Base-by-base conservation (phyloP, 2,113 vertebrate genomes). In the Dromiciops gliroides region DNA sequence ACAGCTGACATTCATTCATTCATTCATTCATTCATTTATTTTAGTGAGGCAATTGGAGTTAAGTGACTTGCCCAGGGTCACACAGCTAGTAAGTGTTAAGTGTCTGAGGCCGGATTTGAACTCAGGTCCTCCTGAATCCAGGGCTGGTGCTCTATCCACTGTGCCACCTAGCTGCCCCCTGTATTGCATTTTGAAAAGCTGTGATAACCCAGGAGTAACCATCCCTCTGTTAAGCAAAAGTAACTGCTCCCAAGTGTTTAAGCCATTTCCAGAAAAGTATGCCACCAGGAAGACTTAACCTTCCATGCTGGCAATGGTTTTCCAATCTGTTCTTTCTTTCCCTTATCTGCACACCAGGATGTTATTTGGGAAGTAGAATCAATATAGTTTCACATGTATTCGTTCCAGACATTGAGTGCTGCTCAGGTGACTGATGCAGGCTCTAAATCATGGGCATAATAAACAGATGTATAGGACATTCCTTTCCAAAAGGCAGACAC, bases 401-500 rank as follows among this genome's bases (percentile, higher is more conserved):
- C 2, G 31, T 0, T 52, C 50, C 0, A 7, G 92, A 47, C 51
- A 14, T n/a, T 22, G 49, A 53, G 50, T 50, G 2, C n/a, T 91
- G 19, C 75, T 3, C 37, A 23, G 12, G 75, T 31, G 12, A 26
- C 56, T 28, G 44, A 37, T 8, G 31, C 53, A 89, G 90, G 16
- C 23, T 49, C 49, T 67, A 44, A 0, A 1, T 7, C 90, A 89
- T 67, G 94, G 94, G 93, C 7, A 23, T 11, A 89, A 0, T 53
- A 91, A 96, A 47, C 90, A 92, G 94, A 91, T 1, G 8, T 3
- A 22, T 5, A 91, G 91, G 50, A 75, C 5, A 92, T 16, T 48
- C 93, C 96, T 92, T 96, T 92, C 44, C 25, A 0, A 5, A 9
- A 91, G 50, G 31, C 89, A 53, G 53, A 92, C 31, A 37, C 52